A percentile compares a stretch with the other conserved stretches of the same genome.
phyloP scores from a whole-genome alignment of 2,113 vertebrate species.

The Andinoacara biseriatus region DNA sequence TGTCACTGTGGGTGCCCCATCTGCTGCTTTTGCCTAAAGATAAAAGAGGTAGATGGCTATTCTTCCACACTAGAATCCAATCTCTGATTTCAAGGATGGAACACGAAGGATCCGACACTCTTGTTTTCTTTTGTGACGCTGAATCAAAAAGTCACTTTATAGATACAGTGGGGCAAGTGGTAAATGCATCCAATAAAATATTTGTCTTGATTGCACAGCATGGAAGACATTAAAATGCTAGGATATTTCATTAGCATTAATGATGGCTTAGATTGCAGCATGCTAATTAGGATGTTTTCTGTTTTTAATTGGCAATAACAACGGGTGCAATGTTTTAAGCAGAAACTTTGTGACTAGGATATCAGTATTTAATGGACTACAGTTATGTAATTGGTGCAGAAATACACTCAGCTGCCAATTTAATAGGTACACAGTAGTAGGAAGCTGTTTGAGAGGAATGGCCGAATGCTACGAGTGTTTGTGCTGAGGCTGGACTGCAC shows the following conservation, averaged over 20 bases:
- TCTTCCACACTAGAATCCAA: slow-evolving; percentile 14
- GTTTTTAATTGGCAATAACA: neutral
- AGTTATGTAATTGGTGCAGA: neutral
- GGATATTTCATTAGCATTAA: slow-evolving; percentile 5
- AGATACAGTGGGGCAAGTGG: neutral
- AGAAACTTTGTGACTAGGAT: slow-evolving; percentile 1
- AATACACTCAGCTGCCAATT: neutral
- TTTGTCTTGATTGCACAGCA: neutral
- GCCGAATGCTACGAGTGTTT: neutral
- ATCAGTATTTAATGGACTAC: neutral
- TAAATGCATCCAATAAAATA: neutral
- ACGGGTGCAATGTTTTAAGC: neutral
- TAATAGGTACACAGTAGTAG: neutral
- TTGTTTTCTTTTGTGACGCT: neutral
- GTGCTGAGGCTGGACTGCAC: neutral
- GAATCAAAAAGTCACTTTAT: neutral
- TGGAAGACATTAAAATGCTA: slow-evolving; percentile 8
- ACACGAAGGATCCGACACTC: neutral
- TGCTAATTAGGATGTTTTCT: slow-evolving; percentile 16
- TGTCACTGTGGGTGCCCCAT: slow-evolving; percentile 56
- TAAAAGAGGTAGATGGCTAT: slow-evolving; percentile 46
- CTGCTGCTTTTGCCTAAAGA: slow-evolving; percentile 46
- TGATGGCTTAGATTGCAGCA: slow-evolving; percentile 8
- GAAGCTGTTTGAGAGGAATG: neutral
- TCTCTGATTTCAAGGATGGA: slow-evolving; percentile 24